Conservation (phyloP, 30 jellyfish, hydroid and myxozoan genomes). For the Hydractinia echinata region DNA sequence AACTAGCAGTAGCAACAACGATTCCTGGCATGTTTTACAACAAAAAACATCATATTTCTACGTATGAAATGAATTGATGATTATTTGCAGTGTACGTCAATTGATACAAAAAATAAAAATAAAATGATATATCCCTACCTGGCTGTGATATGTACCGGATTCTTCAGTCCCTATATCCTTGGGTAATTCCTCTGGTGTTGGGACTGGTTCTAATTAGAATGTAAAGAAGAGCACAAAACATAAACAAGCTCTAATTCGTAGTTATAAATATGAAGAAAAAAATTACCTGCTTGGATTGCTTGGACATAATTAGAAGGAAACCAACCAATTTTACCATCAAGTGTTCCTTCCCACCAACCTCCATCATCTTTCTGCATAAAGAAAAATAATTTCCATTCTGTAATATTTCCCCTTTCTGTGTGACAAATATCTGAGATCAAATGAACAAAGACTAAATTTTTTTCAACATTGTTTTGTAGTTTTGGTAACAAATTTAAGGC, state of each 20-base stretch:
- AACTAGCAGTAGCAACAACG: too few relatives aligned
- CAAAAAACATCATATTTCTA: too few relatives aligned
- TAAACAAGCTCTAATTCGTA: background rate
- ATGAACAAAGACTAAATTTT: background rate
- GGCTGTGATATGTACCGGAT: conserved; percentile 7
- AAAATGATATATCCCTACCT: background rate
- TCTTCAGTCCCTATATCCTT: conserved; percentile 13
- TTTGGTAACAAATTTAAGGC: background rate
- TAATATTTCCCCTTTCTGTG: background rate
- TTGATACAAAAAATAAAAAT: background rate
- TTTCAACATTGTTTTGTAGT: background rate
- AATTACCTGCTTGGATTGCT: conserved; percentile 71
- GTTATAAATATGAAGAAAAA: background rate
- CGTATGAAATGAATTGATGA: too few relatives aligned
- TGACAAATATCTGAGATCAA: background rate
- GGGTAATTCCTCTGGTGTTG: conserved; percentile 29
- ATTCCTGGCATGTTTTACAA: too few relatives aligned
- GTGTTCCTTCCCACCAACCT: conserved; percentile 99
- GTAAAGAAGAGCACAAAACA: background rate
- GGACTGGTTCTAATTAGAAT: conserved; percentile 22
- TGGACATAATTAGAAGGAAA: conserved; percentile 77
- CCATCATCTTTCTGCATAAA: conserved; percentile 80
- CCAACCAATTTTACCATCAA: conserved; percentile 98
- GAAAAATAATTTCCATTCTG: background rate
- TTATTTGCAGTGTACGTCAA: too few relatives aligned